These are phyloP conservation scores for Synanthedon myopaeformis DNA, from an alignment of 2,888 invertebrate species.

Conservation along the genomic window DNA sequence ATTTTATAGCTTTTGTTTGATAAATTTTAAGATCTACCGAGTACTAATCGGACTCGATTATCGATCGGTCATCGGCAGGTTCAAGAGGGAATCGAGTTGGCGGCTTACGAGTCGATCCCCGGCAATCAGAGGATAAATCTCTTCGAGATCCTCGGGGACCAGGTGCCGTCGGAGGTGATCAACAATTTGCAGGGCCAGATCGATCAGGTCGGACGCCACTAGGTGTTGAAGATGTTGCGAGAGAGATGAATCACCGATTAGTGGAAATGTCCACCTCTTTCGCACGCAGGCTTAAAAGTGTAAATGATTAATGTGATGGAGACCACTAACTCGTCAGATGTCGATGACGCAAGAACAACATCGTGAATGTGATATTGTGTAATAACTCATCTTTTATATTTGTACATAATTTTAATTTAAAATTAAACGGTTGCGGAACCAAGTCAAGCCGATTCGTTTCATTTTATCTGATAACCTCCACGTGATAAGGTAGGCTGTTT, in stretches of 20 bases:
- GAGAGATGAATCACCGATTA: too few species aligned
- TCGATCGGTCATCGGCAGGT: conserved; percentile 51
- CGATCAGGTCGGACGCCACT: conserved; percentile 82
- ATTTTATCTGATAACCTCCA: neutral
- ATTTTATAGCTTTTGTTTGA: too few species aligned
- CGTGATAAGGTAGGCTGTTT: neutral
- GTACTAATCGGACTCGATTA: neutral
- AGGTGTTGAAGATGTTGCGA: conserved; percentile 5
- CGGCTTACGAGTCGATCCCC: conserved; percentile 88
- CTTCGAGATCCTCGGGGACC: conserved; percentile 86
- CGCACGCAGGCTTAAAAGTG: too few species aligned
- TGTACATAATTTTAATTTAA: conserved; percentile 53
- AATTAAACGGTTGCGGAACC: conserved; percentile 42
- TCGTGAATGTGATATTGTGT: conserved; percentile 59
- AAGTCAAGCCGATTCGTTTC: conserved; percentile 18
- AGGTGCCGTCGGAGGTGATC: conserved; percentile 88
- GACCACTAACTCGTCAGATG: conserved; percentile 11
- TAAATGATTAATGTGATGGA: too few species aligned
- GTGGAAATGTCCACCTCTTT: too few species aligned
- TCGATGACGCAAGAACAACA: conserved; percentile 53
- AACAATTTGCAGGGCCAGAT: conserved; percentile 88
- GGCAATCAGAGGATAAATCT: conserved; percentile 86
- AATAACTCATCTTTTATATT: conserved; percentile 56
- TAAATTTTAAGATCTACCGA: neutral
- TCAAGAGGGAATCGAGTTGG: conserved; percentile 87